Percentiles rank a stretch among this genome's conserved stretches.
Conservation (phyloP, 2,113 vertebrate species). For the Sander lucioperca region DNA sequence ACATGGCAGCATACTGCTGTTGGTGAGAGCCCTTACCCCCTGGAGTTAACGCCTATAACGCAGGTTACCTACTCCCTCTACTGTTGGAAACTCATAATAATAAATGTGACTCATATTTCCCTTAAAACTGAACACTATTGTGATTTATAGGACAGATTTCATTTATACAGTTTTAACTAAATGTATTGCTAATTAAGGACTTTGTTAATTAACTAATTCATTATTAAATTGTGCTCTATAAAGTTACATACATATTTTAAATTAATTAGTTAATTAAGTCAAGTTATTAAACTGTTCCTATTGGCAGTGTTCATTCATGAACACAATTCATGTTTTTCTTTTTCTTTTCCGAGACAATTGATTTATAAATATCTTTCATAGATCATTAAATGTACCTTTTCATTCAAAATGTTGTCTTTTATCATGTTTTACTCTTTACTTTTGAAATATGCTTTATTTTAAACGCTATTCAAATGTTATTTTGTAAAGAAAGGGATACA, state of each 20-base stretch:
- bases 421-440: neutral
- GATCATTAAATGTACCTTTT: neutral
- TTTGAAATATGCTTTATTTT: neutral
- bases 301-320: no score
- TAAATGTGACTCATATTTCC: neutral
- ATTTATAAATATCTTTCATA: neutral
- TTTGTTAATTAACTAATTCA: constrained; percentile 39
- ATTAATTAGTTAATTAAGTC: constrained; percentile 31
- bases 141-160: constrained; percentile 8
- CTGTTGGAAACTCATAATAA: constrained; percentile 33
- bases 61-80: constrained; percentile 62
- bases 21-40: neutral
- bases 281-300: neutral
- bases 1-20: neutral
- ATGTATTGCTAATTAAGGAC: constrained; percentile 28
- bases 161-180: constrained; percentile 24
- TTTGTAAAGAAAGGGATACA: neutral
- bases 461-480: neutral
- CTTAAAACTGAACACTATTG: constrained; percentile 4
- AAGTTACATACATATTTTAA: neutral
- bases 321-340: neutral
- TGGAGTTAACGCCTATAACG: neutral
- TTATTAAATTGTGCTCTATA: constrained; percentile 6
- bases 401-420: neutral
- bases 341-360: constrained; percentile 8